Conservation (phyloP, 1,140 invertebrate species). For the Argopecten irradians region DNA sequence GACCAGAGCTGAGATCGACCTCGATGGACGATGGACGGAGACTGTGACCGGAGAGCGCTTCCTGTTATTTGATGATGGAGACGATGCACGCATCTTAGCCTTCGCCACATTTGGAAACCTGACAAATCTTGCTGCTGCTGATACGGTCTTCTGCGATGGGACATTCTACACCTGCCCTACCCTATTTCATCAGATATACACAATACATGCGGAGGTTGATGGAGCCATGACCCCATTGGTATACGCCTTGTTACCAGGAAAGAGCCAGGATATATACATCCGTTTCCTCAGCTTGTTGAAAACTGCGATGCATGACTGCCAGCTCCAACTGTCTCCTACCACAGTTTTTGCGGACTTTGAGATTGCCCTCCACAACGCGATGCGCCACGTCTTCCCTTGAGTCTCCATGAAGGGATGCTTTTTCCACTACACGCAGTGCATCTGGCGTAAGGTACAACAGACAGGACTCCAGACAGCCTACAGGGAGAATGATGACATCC, state of each 20-base stretch:
- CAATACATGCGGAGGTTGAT: slow-evolving; percentile 32
- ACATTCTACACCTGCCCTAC: slow-evolving; percentile 44
- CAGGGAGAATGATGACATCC: slow-evolving; percentile 28
- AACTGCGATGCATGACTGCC: no score
- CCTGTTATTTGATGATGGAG: slow-evolving; percentile 26
- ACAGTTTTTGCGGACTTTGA: slow-evolving; percentile 8
- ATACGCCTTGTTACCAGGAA: no score
- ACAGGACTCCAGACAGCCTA: slow-evolving; percentile 27
- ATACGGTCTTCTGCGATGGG: slow-evolving; percentile 38
- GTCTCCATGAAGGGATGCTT: slow-evolving; percentile 1
- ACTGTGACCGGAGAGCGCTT: slow-evolving; percentile 24
- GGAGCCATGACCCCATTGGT: slow-evolving; percentile 38
- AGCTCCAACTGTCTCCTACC: background rate
- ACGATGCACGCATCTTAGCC: slow-evolving; percentile 24
- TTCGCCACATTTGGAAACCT: slow-evolving; percentile 35
- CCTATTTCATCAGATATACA: slow-evolving; percentile 41
- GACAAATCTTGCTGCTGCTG: slow-evolving; percentile 22
- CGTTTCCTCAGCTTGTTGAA: no score
- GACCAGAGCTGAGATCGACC: background rate
- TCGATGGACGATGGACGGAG: slow-evolving; percentile 36
- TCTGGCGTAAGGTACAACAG: slow-evolving; percentile 19
- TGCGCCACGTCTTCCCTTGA: background rate
- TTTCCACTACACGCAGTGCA: no score
- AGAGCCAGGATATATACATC: no score
- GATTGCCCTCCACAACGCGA: background rate